A percentile compares a stretch with the other conserved stretches of the same genome.
phyloP scores from a whole-genome alignment of 2,113 vertebrate genomes.

The Phalacrocorax aristotelis region DNA sequence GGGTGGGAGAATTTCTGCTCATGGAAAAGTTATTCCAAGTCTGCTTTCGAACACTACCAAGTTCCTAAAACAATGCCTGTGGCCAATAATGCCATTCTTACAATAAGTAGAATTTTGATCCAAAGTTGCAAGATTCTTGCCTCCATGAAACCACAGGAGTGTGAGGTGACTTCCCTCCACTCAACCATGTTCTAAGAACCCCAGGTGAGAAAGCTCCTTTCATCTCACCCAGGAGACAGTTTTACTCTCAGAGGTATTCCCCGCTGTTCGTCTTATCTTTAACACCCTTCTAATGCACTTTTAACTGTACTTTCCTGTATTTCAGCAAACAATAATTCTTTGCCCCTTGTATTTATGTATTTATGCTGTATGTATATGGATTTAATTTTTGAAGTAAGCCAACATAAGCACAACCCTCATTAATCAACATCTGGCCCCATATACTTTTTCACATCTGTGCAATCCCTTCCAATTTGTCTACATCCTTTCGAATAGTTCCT shows the following conservation, averaged over 20 bases:
- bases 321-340: constrained; percentile 20
- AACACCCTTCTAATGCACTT: neutral
- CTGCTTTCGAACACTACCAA: neutral
- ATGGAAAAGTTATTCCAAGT: neutral
- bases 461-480: constrained; percentile 24
- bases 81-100: neutral
- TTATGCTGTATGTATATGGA: neutral
- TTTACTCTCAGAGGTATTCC: neutral
- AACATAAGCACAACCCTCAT: constrained; percentile 9
- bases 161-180: neutral
- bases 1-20: neutral
- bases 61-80: neutral
- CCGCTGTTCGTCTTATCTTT: neutral
- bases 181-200: neutral
- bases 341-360: neutral
- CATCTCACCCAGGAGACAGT: neutral
- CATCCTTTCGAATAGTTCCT: neutral
- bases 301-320: neutral
- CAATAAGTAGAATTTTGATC: neutral
- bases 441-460: constrained; percentile 30
- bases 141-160: neutral
- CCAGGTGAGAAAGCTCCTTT: neutral
- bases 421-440: constrained; percentile 31
- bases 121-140: neutral
- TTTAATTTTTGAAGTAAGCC: constrained; percentile 3